Evolutionary conservation across 1,140 invertebrate genomes (phyloP), one percentile per base, ranked within the genome.

Genomic region (Lepidotrigona ventralis): DNA sequence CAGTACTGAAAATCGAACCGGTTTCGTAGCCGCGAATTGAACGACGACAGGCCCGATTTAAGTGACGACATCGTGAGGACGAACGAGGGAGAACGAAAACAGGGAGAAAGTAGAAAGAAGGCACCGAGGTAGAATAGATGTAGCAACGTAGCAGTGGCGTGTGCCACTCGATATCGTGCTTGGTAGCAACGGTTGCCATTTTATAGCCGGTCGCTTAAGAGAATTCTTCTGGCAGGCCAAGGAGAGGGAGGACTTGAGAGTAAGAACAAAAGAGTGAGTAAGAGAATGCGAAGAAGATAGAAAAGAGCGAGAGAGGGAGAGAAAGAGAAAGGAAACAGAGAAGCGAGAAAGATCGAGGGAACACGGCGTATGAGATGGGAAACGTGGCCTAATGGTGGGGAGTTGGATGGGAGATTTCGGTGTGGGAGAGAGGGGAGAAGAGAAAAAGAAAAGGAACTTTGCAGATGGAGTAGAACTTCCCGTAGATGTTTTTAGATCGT

Each of bases 201-300:
- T 88, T 88, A 84, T 86, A 88, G 78, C 84, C 87, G 81, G 53
- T 83, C 72, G 84, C 72, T 39, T 60, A 46, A 63, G n/a, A 5
- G 78, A 66, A 77, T 63, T 79, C 72, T 64, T 75, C 74, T 64
- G 58, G 69, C 82, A 83, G 84, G 74, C 76, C 76, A 79, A 69
- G 29, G 82, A 84, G 73, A 63, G 60, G 66, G 83, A 88, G 70
- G 60, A 80, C 60, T 33, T 72, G 39, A 63, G 79, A 63, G 79
- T 56, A 53, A 80, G 66, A 78, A 63, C 54, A 51, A 23, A 70
- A 39, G 80, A 76, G 81, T 70, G 72, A 84, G 53, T 77, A 80
- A 83, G 76, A 81, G 76, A 29, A 58, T n/a, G 51, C 39, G 72
- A 80, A 33, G 15, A 60, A 23, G 81, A 53, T 33, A 53, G 78